A percentile compares a stretch with the other conserved stretches of the same genome.
Evolutionary conservation across 2,888 invertebrate genomes (phyloP).

Genomic region (Resseliella maxima): DNA sequence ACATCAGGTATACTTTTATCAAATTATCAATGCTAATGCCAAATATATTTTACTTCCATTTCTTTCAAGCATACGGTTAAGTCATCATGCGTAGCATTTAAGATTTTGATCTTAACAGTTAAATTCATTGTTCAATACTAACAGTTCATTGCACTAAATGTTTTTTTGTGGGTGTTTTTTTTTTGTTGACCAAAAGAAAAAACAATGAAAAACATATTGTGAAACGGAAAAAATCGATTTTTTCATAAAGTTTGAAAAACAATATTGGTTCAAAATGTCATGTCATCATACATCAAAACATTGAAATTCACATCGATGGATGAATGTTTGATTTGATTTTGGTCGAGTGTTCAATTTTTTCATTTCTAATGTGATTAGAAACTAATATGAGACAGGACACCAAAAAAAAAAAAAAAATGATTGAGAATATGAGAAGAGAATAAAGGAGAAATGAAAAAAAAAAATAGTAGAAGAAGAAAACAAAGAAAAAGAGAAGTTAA

Average conservation of each 20-base stretch:
- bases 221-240: too few relatives aligned
- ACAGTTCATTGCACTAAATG: too few relatives aligned
- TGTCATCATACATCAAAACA: not conserved
- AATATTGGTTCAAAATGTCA: not conserved
- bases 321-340: not conserved
- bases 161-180: too few relatives aligned
- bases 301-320: not conserved
- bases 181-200: too few relatives aligned
- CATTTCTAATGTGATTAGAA: not conserved
- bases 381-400: conserved; percentile 10
- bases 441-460: not conserved
- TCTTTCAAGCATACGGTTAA: conserved; percentile 36
- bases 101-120: not conserved
- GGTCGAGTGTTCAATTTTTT: not conserved
- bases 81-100: not conserved
- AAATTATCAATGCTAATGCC: not conserved
- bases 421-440: not conserved
- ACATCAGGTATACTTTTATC: conserved; percentile 81
- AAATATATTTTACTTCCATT: conserved; percentile 7
- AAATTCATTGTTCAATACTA: too few relatives aligned
- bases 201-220: too few relatives aligned
- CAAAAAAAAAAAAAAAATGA: not conserved
- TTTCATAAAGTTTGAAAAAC: not conserved
- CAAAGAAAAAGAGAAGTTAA: not conserved
- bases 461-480: not conserved